Evolutionary conservation across 1,140 invertebrate genomes (phyloP), one percentile per base, ranked within the genome.

Genomic region (Drosophila bocki): DNA sequence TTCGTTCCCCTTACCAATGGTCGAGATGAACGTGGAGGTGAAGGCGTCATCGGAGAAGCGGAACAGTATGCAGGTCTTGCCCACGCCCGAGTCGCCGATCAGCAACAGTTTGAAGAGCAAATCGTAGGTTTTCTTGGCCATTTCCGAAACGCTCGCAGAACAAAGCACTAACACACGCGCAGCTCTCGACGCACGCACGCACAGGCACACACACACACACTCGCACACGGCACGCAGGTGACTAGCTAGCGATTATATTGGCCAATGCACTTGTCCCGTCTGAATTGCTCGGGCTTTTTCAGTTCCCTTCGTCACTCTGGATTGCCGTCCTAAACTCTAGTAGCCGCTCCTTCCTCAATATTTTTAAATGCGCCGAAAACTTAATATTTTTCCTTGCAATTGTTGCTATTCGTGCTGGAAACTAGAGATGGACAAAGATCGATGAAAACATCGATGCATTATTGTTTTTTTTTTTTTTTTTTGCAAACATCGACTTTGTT

Each of bases 31-130:
- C 56, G 98, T 99, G 35, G 98, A 98, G 91, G 99, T 99, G 94
- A 99, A 99, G 64, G 98, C 98, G 95, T 99, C 98, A 93, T 99
- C 98, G 57, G 98, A 98, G 94, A 99, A 99, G 94, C 99, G 95
- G 93, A 99, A 99, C 68, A 99, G 94, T 92, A 99, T 98, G 94
- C 98, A 99, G 56, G 98, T 99, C 95, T 99, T 99, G 83, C 98
- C 98, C 71, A 99, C 99, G 75, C 98, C 98, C 71, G 98, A 99
- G 94, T 99, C 98, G 65, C 98, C 99, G 94, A 99, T 99, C 82
- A 99, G 94, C 80, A 99, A 94, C 92, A 99, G 95, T 95, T 99
- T 99, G 94, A 99, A 99, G 91, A 99, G 95, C 93, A 98, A 96
- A 95, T 99, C 98, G 94, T 99, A 99, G 75, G 98, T 99, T 94